Base-by-base conservation (phyloP, 2,113 vertebrate genomes). In the Verasper variegatus region DNA sequence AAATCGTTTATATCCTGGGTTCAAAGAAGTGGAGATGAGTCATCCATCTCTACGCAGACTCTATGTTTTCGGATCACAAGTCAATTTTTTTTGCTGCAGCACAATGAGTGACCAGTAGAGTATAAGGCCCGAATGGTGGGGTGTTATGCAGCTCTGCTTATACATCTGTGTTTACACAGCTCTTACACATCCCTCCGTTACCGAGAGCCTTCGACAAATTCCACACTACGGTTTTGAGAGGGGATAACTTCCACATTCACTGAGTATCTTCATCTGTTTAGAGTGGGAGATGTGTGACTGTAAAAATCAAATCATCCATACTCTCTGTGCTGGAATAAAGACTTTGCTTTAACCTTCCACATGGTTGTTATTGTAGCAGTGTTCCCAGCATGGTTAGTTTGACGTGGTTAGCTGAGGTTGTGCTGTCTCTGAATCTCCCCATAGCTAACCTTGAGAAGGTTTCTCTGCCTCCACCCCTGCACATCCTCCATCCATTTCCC, bases 361-460 rank as follows among this genome's bases (percentile, higher is more conserved):
- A 26, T 21, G 24, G n/a, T 20, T 59, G 14, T 55, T 60, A 24
- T 65, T 57, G 45, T 1, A 7, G 18, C 58, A 17, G 47, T 35
- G 13, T 21, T 55, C 14, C 49, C 42, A 77, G 58, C 0, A 5
- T 58, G 35, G 40, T 74, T 74, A 56, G 18, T 55, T 35, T 27
- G 42, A 23, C 6, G 4, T 5, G 40, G 31, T 31, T 11, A 42
- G 40, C 31, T 7, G 31, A 31, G 65, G 52, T 69, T 55, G 66
- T 62, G 62, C 61, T 37, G 23, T 24, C 17, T 26, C 60, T 26
- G 40, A 42, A 58, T 56, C 20, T 51, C 11, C 17, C 49, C 24
- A 35, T 23, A 23, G 17, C 18, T 83, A 62, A 83, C 76, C 76
- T 88, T 81, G 66, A 81, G 27, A 23, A 68, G 59, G 52, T 45